These are phyloP conservation scores for Zaprionus capensis DNA, from an alignment of 1,140 invertebrate species.

Conservation along the genomic window DNA sequence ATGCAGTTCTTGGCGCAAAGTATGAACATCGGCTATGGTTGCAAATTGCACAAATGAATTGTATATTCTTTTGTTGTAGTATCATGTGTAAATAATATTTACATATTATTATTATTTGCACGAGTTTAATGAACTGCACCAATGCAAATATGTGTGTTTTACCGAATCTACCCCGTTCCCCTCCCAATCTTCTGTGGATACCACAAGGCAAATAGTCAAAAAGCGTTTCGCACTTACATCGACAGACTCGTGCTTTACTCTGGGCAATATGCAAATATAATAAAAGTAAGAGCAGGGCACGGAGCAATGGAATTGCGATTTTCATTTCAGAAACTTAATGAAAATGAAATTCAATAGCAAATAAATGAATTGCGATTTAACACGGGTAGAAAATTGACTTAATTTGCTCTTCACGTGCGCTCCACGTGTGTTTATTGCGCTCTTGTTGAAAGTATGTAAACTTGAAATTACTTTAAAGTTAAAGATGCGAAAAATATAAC, in stretches of 20 bases:
- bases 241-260: not conserved
- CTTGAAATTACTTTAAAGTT: not conserved
- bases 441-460: not conserved
- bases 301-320: slow-evolving; percentile 40
- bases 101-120: slow-evolving; percentile 66
- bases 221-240: slow-evolving; percentile 37
- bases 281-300: slow-evolving; percentile 27
- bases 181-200: slow-evolving; percentile 7
- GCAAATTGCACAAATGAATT: slow-evolving; percentile 19
- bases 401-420: slow-evolving; percentile 11
- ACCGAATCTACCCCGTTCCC: not conserved
- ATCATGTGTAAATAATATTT: slow-evolving; percentile 59
- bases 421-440: not conserved
- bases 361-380: slow-evolving; percentile 46
- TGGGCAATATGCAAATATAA: slow-evolving; percentile 42
- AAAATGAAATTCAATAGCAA: slow-evolving; percentile 63
- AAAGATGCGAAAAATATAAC: not conserved
- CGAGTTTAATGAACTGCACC: slow-evolving; percentile 75
- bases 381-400: slow-evolving; percentile 22
- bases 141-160: slow-evolving; percentile 35
- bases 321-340: slow-evolving; percentile 40
- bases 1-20: slow-evolving; percentile 58
- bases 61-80: slow-evolving; percentile 41
- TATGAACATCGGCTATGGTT: slow-evolving; percentile 34
- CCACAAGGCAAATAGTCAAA: slow-evolving; percentile 52